Conservation (phyloP, 92 coral and sea anemone genomes). For the Zoanthus gigantus region DNA sequence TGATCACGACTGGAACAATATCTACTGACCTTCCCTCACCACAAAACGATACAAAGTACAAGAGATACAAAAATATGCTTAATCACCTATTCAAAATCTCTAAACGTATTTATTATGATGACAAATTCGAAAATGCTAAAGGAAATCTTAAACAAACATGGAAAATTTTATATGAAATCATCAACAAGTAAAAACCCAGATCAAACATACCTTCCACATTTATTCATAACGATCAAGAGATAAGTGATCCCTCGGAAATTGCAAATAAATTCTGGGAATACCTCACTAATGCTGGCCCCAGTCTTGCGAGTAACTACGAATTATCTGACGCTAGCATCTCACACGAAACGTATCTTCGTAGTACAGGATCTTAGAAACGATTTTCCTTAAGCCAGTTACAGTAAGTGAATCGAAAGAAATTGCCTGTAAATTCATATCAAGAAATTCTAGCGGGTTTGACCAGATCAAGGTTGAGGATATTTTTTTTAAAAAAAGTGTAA, state of each 20-base stretch:
- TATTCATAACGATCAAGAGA: neutral
- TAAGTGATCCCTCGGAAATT: neutral
- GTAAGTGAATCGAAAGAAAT: too few relatives aligned
- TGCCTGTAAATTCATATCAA: too few relatives aligned
- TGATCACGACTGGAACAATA: too few relatives aligned
- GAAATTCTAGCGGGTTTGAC: too few relatives aligned
- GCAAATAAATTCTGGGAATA: neutral
- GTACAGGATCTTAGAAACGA: too few relatives aligned
- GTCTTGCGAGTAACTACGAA: neutral
- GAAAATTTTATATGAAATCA: too few relatives aligned
- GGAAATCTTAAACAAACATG: neutral
- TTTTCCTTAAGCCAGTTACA: too few relatives aligned
- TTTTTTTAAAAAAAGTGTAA: too few relatives aligned
- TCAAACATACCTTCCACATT: neutral
- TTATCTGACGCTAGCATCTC: too few relatives aligned
- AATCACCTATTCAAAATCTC: neutral
- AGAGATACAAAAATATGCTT: neutral
- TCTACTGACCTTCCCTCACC: neutral
- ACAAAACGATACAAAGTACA: neutral
- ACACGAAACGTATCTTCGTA: too few relatives aligned
- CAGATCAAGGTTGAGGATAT: too few relatives aligned
- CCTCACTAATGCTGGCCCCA: neutral
- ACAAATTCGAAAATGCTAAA: neutral
- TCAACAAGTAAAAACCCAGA: neutral
- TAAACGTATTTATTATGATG: neutral